phyloP scores from a whole-genome alignment of 64 coral and sea anemone species.

The Montipora efflorescens region DNA sequence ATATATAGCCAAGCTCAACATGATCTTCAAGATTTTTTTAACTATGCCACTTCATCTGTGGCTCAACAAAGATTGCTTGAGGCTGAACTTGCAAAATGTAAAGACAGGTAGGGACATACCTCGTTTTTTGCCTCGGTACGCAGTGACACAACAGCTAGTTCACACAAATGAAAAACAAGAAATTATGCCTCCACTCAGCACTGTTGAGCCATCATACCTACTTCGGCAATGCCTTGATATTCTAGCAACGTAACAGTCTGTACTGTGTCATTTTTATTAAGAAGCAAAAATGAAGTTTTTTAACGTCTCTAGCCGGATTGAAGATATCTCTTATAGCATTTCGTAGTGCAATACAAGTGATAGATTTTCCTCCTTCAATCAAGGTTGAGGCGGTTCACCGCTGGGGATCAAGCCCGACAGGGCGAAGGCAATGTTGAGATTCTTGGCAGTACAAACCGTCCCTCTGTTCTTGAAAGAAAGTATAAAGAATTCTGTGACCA shows the following conservation, averaged over 20 bases:
- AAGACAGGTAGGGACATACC: neutral
- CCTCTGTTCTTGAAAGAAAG: neutral
- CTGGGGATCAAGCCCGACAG: neutral
- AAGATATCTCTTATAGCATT: no score
- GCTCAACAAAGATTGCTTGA: neutral
- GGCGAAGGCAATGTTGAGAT: neutral
- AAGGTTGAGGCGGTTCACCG: neutral
- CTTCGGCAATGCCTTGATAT: no score
- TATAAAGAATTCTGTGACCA: slow-evolving; percentile 18
- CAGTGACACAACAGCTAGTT: no score
- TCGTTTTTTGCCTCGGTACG: no score
- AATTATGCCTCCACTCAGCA: no score
- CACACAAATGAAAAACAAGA: no score
- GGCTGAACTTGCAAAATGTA: neutral
- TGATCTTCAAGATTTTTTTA: neutral
- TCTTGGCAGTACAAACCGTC: neutral
- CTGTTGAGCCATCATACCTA: no score
- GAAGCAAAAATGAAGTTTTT: no score
- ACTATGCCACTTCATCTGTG: neutral
- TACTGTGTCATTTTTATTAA: no score
- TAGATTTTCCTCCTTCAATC: neutral
- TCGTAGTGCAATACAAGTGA: no score
- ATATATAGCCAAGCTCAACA: neutral
- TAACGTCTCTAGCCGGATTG: no score
- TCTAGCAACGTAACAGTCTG: no score